Evolutionary conservation across 37 sponge, comb jelly and placozoan genomes (phyloP), one percentile per base, ranked within the genome.

Genomic region (Ianthella basta): DNA sequence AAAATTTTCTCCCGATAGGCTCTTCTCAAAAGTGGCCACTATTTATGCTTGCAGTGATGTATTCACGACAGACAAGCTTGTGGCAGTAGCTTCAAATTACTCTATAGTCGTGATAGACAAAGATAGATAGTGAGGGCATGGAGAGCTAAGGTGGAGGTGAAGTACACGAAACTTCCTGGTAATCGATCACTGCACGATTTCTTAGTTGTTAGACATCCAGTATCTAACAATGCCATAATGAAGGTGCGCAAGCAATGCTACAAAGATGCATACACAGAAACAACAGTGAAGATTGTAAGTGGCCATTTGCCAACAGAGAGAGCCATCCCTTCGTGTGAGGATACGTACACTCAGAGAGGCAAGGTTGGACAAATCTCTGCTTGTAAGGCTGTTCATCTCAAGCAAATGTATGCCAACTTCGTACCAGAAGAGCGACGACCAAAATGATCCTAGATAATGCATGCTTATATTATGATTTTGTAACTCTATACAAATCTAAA

Each of bases 381-480:
- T 0, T 56, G 33, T 35, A 83, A 83, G 38, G 33, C 18, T 24
- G 21, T 36, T n/a, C 84, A 83, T 83, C 57, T 83, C 15, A 68
- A 83, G 6, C 84, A 83, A 83, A 83, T 83, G 84, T 83, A 56
- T 70, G 6, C 84, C 19, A 67, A 70, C 57, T 83, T 70, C 21
- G 64, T 83, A 21, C 56, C 84, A 70, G 56, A 55, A 20, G 84
- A 83, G 15, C 10, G 67, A 27, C 64, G 72, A 57, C 84, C 59
- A 19, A 56, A 56, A 19, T 18, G 18, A 56, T 56, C 15, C 15
- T 18, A 18, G 15, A 56, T 56, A n/a, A n/a, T n/a, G n/a, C n/a
- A n/a, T n/a, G n/a, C n/a, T n/a, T n/a, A n/a, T n/a, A n/a, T n/a
- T n/a, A n/a, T n/a, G n/a, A n/a, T n/a, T n/a, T n/a, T n/a, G n/a